These are phyloP conservation scores for Tokudaia tokunoshimensis DNA, from an alignment of 2,797 vertebrate genomes.

Conservation along the genomic window DNA sequence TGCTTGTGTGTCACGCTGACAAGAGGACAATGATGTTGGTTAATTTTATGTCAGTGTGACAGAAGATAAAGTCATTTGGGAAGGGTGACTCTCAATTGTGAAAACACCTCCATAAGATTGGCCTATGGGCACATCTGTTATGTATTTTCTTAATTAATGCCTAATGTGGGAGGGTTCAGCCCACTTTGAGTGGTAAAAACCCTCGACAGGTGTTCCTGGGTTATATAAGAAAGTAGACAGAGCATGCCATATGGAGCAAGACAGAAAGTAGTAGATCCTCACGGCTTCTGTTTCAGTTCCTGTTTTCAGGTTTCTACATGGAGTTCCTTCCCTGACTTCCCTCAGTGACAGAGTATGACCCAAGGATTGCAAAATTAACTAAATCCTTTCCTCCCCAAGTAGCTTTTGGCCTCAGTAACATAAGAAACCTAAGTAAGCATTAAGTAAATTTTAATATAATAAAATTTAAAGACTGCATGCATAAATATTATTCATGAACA, in stretches of 20 bases:
- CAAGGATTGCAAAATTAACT: not conserved
- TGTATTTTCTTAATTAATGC: not conserved
- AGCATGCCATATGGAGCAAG: not conserved
- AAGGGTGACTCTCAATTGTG: not conserved
- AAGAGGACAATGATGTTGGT: not conserved
- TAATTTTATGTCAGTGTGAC: not conserved
- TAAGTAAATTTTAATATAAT: slow-evolving; percentile 39
- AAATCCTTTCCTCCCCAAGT: not conserved
- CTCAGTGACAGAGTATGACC: not conserved
- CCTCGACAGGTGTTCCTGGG: not conserved
- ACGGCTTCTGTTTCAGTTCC: not conserved
- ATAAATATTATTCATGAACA: not conserved
- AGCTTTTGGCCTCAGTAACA: not conserved
- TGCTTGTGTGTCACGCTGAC: not conserved
- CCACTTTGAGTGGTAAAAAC: not conserved
- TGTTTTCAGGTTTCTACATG: not conserved
- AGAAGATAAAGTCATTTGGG: not conserved
- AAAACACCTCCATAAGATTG: not conserved
- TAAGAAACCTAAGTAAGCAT: not conserved
- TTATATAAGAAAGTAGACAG: not conserved
- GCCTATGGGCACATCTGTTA: not conserved
- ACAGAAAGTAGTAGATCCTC: not conserved
- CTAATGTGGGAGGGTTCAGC: not conserved
- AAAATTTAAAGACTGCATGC: not conserved
- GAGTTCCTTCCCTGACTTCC: not conserved